Base-by-base conservation (phyloP, 2,113 vertebrate genomes). In the Colius striatus region DNA sequence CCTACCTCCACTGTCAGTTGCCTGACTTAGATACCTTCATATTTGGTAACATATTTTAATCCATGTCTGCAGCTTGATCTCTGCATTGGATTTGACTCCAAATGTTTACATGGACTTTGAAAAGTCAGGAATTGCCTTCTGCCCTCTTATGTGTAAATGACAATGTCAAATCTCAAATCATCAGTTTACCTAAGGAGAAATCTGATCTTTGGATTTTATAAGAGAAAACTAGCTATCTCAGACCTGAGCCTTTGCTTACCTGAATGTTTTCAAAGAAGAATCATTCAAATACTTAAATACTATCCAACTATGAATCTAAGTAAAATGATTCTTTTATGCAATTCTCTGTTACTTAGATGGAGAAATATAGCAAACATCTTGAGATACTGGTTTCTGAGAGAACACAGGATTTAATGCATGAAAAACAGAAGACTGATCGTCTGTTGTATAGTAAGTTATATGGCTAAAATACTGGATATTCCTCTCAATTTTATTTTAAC, bases 361-460 rank as follows among this genome's bases (percentile, higher is more conserved):
- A 99, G 97, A 99, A 99, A 90, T 98, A 99, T 71, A 99, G 98
- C 63, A 98, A 99, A 96, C 98, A 99, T 74, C 97, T 99, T 97
- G 98, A 99, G 97, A 98, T 98, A 34, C 32, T 99, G 78, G 98
- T 98, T 71, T 97, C 98, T 50, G 98, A 99, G 94, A 97, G 98
- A 43, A 99, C 98, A 1, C 98, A 99, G 75, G 98, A 99, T 92
- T 98, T 99, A 96, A 98, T 97, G 97, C 97, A 98, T 25, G 98
- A 99, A 98, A 99, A 99, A 84, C 98, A 99, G 97, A 99, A 98
- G 92, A 98, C 98, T 0, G 97, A 98, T 93, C 77, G 95, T 34
- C 98, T 99, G 61, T 97, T 99, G 7, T 98, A 98, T 79, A 99
- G 98, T 99, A 98, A 95, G 97, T 97, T 78, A 74, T 71, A 10